Evolutionary conservation across 2,888 invertebrate species (phyloP).

Genomic region (Halictus ligatus): DNA sequence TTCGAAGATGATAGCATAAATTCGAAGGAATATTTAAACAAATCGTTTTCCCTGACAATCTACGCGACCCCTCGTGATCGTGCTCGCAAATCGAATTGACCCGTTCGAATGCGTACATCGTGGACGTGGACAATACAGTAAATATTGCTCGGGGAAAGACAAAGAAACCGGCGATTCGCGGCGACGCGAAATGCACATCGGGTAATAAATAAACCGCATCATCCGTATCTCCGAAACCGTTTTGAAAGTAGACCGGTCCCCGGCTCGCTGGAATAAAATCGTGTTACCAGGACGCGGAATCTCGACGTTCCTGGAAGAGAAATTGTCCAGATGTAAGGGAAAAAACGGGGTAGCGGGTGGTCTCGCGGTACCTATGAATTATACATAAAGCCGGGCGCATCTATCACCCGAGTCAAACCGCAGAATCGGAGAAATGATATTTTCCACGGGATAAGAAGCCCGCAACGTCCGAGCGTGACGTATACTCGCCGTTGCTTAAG

Average conservation of each 20-base stretch:
- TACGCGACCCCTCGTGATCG: background rate
- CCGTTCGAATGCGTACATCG: background rate
- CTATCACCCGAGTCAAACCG: slow-evolving; percentile 25
- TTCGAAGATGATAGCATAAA: background rate
- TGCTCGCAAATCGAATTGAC: too few relatives aligned
- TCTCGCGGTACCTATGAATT: slow-evolving; percentile 13
- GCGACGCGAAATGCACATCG: background rate
- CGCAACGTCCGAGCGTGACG: background rate
- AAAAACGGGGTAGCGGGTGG: slow-evolving; percentile 6
- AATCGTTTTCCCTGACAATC: background rate
- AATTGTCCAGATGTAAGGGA: slow-evolving; percentile 10
- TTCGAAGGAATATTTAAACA: background rate
- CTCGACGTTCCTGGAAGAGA: slow-evolving; percentile 8
- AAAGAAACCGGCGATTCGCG: background rate
- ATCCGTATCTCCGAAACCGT: slow-evolving; percentile 6
- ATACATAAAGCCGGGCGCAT: slow-evolving; percentile 20
- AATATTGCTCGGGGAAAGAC: background rate
- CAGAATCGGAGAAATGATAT: slow-evolving; percentile 35
- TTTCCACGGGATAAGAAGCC: slow-evolving; percentile 24
- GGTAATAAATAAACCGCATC: slow-evolving; percentile 12
- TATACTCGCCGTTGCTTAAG: background rate
- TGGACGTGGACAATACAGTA: background rate
- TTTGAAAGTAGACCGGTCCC: slow-evolving; percentile 1
- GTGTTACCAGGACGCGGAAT: slow-evolving; percentile 10
- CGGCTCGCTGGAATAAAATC: slow-evolving; percentile 1